Evolutionary conservation across 2,113 vertebrate species (phyloP).

Genomic region (Ramphastos sulfuratus): DNA sequence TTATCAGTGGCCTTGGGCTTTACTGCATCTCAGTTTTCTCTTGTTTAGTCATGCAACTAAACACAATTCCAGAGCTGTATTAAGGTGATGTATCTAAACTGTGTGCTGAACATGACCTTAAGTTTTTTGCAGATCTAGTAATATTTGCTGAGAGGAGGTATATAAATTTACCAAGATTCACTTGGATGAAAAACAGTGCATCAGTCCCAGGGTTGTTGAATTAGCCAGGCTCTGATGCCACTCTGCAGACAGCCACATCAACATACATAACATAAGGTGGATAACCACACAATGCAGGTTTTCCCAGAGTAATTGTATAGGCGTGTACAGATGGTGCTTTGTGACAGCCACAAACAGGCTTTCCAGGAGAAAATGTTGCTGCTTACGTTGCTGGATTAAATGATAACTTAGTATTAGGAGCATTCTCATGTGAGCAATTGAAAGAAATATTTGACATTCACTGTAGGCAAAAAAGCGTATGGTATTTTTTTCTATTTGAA

Average conservation of each 20-base stretch:
- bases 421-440: background rate
- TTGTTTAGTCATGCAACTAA: background rate
- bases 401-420: background rate
- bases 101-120: accelerated
- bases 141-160: background rate
- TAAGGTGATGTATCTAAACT: background rate
- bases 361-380: background rate
- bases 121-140: background rate
- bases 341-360: background rate
- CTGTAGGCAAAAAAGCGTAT: background rate
- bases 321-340: background rate
- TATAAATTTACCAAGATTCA: background rate
- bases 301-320: background rate
- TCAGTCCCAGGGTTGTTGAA: background rate
- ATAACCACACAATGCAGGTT: background rate
- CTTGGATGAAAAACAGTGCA: background rate
- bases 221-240: background rate
- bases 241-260: background rate
- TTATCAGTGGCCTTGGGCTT: background rate
- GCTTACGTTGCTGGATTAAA: background rate
- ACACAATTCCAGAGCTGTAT: background rate
- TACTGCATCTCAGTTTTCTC: background rate
- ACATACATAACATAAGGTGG: no score
- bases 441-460: background rate
- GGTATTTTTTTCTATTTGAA: background rate